Percentiles rank a stretch among this genome's conserved stretches.
Evolutionary conservation across 2,888 invertebrate genomes (phyloP).

Genomic region (Pristionchus mayeri): DNA sequence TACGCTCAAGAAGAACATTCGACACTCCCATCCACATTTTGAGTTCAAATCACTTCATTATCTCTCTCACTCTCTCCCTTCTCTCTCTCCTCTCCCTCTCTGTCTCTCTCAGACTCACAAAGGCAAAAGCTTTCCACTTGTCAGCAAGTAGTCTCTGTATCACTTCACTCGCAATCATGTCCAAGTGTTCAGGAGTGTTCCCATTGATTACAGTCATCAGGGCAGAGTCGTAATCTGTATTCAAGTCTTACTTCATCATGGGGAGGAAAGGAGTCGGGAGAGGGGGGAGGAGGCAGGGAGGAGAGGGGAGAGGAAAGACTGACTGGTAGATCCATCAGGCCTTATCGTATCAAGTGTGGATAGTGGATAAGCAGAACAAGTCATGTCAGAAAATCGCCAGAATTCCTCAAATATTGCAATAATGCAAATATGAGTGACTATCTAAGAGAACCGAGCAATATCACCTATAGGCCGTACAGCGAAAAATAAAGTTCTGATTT

Average conservation of each 20-base stretch:
- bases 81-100: too few relatives aligned
- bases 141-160: slow-evolving; percentile 96
- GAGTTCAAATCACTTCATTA: background rate
- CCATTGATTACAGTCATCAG: slow-evolving; percentile 97
- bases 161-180: slow-evolving; percentile 98
- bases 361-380: slow-evolving; percentile 96
- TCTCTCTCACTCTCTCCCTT: too few relatives aligned
- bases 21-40: background rate
- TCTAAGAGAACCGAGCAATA: too few relatives aligned
- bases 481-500: too few relatives aligned
- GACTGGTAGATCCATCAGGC: slow-evolving; percentile 94
- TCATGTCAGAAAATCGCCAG: slow-evolving; percentile 98
- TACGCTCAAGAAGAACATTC: slow-evolving; percentile 86
- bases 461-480: too few relatives aligned
- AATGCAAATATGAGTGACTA: too few relatives aligned
- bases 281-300: too few relatives aligned
- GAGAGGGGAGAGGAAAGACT: background rate
- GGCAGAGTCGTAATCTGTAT: slow-evolving; percentile 96
- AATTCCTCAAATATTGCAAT: slow-evolving; percentile 85
- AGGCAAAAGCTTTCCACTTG: slow-evolving; percentile 99
- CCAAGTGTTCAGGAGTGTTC: slow-evolving; percentile 95
- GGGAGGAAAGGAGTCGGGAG: background rate
- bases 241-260: background rate
- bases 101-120: slow-evolving; percentile 82
- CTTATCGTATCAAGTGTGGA: slow-evolving; percentile 95